Conservation (phyloP, 2,888 invertebrate species). For the Epistrophe grossulariae region DNA sequence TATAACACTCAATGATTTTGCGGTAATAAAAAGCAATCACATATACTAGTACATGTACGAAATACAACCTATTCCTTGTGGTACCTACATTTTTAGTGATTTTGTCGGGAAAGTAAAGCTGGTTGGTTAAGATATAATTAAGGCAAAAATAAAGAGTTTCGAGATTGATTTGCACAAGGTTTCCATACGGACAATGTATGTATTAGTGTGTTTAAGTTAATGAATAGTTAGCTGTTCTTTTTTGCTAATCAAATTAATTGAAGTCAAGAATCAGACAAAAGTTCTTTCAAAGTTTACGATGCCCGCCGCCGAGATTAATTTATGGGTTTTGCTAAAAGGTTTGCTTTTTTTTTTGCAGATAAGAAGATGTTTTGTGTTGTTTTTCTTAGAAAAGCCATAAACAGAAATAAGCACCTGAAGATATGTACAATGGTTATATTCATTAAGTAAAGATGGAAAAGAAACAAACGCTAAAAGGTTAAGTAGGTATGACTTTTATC, state of each 20-base stretch:
- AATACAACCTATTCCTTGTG: neutral
- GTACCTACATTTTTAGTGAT: neutral
- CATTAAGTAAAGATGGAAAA: neutral
- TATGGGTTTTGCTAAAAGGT: constrained; percentile 33
- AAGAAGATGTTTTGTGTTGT: neutral
- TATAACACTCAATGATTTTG: constrained; percentile 22
- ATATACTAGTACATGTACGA: neutral
- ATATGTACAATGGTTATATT: neutral
- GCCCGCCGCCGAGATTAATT: constrained; percentile 21
- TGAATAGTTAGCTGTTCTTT: constrained; percentile 24
- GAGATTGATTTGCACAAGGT: constrained; percentile 31
- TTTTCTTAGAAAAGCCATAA: constrained; percentile 16
- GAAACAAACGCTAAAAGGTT: neutral
- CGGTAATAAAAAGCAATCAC: constrained; percentile 15
- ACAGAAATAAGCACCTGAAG: neutral
- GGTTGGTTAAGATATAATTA: constrained; percentile 42
- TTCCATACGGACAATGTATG: neutral
- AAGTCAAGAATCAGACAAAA: constrained; percentile 28
- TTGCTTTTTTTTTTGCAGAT: neutral
- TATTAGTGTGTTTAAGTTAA: neutral
- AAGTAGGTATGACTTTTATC: neutral
- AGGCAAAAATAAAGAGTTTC: constrained; percentile 34
- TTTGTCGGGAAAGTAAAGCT: neutral
- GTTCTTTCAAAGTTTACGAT: constrained; percentile 23
- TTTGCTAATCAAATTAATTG: constrained; percentile 41